Evolutionary conservation across 2,888 invertebrate species (phyloP).

Genomic region (Odontocolon sp.): DNA sequence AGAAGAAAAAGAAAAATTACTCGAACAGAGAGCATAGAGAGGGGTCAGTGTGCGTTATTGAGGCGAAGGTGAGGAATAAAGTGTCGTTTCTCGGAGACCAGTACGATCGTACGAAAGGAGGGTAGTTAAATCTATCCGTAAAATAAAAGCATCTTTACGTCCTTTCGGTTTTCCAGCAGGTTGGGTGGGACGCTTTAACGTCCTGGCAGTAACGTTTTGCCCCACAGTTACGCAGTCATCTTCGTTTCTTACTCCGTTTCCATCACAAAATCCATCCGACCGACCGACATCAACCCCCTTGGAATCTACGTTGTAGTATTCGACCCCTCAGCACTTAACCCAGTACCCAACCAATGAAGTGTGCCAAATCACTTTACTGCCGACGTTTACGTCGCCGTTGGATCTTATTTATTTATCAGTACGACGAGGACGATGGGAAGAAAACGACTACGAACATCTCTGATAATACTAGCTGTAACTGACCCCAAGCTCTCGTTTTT

Average conservation of each 20-base stretch:
- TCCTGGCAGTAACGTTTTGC: background rate
- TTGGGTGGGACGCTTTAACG: conserved; percentile 25
- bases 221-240: conserved; percentile 30
- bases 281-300: background rate
- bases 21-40: background rate
- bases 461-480: conserved; percentile 29
- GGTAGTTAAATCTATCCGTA: conserved; percentile 72
- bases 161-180: conserved; percentile 36
- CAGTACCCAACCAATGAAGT: conserved; percentile 71
- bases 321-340: conserved; percentile 67
- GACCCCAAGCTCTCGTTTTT: background rate
- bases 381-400: conserved; percentile 74
- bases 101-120: conserved; percentile 53
- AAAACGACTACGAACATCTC: conserved; percentile 14
- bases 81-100: conserved; percentile 6
- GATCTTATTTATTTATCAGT: conserved; percentile 76
- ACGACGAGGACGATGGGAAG: conserved; percentile 5
- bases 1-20: background rate
- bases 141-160: conserved; percentile 74
- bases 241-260: conserved; percentile 7
- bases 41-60: background rate
- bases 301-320: conserved; percentile 23
- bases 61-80: background rate
- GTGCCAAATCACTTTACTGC: conserved; percentile 74
- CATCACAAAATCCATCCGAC: background rate